phyloP scores from a whole-genome alignment of 2,113 vertebrate genomes.

The Grus americana region DNA sequence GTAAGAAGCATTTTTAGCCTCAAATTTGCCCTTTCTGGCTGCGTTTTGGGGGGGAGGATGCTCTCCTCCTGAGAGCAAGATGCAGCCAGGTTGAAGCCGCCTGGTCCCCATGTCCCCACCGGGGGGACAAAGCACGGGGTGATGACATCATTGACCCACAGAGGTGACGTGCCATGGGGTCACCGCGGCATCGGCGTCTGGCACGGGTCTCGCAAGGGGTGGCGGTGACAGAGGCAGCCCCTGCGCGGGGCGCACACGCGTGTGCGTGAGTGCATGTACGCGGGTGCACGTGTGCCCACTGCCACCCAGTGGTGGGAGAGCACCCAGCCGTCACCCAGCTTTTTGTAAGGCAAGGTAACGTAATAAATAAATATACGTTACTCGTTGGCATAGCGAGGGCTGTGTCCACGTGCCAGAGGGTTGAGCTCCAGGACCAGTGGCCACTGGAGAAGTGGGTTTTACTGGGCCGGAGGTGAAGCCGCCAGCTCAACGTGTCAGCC shows the following conservation, averaged over 20 bases:
- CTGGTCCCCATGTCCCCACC: rapidly evolving
- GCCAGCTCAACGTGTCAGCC: background rate
- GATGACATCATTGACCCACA: background rate
- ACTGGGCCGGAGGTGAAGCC: background rate
- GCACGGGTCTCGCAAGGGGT: rapidly evolving
- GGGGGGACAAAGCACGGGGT: background rate
- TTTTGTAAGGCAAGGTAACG: rapidly evolving
- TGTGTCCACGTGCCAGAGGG: rapidly evolving
- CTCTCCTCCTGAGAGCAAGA: background rate
- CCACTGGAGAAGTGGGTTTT: background rate
- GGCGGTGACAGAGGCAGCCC: rapidly evolving
- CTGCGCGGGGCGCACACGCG: rapidly evolving
- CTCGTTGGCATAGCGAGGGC: rapidly evolving
- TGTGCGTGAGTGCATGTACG: background rate
- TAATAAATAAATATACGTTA: rapidly evolving
- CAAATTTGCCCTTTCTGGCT: background rate
- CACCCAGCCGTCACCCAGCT: background rate
- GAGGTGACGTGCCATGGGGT: background rate
- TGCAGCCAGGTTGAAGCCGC: background rate
- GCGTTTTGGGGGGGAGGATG: background rate
- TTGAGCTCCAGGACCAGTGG: background rate
- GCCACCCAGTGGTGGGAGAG: constrained; percentile 47
- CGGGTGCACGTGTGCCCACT: background rate
- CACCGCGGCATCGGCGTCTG: rapidly evolving
- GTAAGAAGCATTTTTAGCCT: background rate